A percentile compares a stretch with the other conserved stretches of the same genome.
These are phyloP conservation scores for Periplaneta americana DNA, from an alignment of 1,140 invertebrate genomes.

Conservation along the genomic window DNA sequence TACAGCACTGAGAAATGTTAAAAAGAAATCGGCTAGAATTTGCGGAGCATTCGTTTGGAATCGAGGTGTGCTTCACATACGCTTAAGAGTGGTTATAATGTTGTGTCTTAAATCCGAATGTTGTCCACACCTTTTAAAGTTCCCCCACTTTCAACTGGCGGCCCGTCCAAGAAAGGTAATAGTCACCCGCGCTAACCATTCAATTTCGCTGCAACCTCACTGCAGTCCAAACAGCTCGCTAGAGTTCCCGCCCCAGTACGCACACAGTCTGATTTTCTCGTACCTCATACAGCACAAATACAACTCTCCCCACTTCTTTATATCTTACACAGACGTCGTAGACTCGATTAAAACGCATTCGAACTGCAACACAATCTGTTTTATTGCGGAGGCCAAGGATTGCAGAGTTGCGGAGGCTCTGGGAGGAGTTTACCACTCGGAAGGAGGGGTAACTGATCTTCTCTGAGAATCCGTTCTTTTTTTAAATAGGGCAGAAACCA, in stretches of 20 bases:
- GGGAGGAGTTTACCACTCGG: background rate
- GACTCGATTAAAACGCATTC: background rate
- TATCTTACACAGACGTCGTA: background rate
- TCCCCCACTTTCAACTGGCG: background rate
- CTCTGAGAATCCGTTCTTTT: background rate
- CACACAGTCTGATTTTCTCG: background rate
- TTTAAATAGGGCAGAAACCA: background rate
- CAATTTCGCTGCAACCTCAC: background rate
- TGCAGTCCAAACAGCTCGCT: background rate
- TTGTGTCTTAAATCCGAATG: background rate
- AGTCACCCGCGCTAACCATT: no score
- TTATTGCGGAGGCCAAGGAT: background rate
- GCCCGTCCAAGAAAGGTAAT: background rate
- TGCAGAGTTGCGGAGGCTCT: background rate
- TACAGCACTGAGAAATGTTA: no score
- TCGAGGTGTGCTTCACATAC: no score
- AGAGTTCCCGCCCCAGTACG: background rate
- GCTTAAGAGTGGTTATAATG: background rate
- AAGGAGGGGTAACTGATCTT: background rate
- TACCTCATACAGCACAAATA: background rate
- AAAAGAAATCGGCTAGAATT: no score
- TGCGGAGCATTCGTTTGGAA: no score
- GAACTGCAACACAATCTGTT: background rate
- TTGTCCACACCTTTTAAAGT: background rate
- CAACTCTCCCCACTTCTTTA: background rate